Evolutionary conservation across 2,113 vertebrate genomes (phyloP), one percentile per base, ranked within the genome.

Genomic region (Phylloscopus trochiloides): DNA sequence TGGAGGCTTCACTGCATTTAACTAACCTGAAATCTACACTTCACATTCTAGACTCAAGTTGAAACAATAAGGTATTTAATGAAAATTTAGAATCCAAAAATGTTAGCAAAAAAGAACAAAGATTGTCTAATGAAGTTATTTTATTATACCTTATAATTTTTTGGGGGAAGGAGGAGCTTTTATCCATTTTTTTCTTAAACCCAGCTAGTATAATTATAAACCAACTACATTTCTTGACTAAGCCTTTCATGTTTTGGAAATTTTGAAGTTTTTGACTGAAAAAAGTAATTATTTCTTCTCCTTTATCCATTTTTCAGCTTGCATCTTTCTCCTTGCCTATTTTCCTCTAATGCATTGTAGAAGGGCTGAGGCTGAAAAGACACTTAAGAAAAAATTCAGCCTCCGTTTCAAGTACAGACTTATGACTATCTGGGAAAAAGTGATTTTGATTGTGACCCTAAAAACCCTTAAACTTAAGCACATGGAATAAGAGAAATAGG

Each of bases 11-110:
- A 9, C 17, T 79, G 36, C 17, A 71, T 92, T 95, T 94, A 87
- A 55, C 57, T 45, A 92, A 63, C 14, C 17, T 52, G 78, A 94
- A 94, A 67, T 86, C 71, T 78, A 73, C 28, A 84, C 79, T 96
- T 90, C 21, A 63, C 12, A 73, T 82, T 90, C 73, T 86, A 74
- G 51, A 63, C 21, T 71, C 50, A 61, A 88, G 55, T 29, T 63
- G 48, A 92, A 95, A 84, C 57, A 81, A 55, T 55, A 67, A 73
- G 45, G 28, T 10, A 52, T 78, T 83, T 75, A 80, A 29, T 5
- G 28, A 74, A 94, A 93, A 80, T 72, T 83, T 72, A 54, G 20
- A 92, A 77, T 58, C 26, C 52, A 67, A 12, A 74, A 81, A 58
- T 51, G 3, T 52, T 62, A 72, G 3, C 18, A 71, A 34, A 68